These are phyloP conservation scores for Micrasema minimum DNA, from an alignment of 1,140 invertebrate genomes.

Conservation along the genomic window DNA sequence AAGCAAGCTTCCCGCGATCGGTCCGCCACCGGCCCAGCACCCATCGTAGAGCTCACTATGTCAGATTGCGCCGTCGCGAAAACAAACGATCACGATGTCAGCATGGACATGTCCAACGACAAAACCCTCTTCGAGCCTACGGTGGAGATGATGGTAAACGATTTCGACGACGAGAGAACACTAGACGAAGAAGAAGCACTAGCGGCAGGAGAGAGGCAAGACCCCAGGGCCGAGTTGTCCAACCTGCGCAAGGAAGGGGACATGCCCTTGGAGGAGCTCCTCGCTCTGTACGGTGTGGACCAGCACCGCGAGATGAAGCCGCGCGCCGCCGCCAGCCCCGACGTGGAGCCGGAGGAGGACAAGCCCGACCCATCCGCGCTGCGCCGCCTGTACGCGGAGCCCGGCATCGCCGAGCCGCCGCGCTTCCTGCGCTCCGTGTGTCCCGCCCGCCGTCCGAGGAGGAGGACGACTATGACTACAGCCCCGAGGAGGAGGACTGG, in stretches of 20 bases:
- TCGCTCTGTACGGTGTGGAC: constrained; percentile 85
- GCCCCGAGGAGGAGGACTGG: constrained; percentile 81
- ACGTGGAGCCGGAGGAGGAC: constrained; percentile 60
- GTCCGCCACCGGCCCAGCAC: constrained; percentile 27
- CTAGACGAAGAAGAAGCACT: constrained; percentile 96
- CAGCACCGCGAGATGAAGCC: constrained; percentile 62
- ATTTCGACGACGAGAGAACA: constrained; percentile 96
- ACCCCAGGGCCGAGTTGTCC: constrained; percentile 87
- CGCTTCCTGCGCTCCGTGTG: constrained; percentile 86
- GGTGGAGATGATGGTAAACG: constrained; percentile 94
- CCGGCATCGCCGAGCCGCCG: constrained; percentile 78
- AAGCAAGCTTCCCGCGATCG: constrained; percentile 5
- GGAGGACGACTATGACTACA: constrained; percentile 80
- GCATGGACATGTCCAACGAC: constrained; percentile 66
- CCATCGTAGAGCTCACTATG: constrained; percentile 34
- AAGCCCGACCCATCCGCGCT: constrained; percentile 75
- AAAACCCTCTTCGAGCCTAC: constrained; percentile 73
- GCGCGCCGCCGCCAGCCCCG: constrained; percentile 61
- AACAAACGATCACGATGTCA: constrained; percentile 63
- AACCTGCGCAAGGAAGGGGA: constrained; percentile 90
- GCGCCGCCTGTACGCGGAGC: constrained; percentile 84
- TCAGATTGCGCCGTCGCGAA: constrained; percentile 41
- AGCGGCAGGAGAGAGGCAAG: constrained; percentile 81
- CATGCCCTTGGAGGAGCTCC: constrained; percentile 93
- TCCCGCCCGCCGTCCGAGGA: constrained; percentile 91